Base-by-base conservation (phyloP, 1,140 invertebrate genomes). In the Atopsyche davidsoni region DNA sequence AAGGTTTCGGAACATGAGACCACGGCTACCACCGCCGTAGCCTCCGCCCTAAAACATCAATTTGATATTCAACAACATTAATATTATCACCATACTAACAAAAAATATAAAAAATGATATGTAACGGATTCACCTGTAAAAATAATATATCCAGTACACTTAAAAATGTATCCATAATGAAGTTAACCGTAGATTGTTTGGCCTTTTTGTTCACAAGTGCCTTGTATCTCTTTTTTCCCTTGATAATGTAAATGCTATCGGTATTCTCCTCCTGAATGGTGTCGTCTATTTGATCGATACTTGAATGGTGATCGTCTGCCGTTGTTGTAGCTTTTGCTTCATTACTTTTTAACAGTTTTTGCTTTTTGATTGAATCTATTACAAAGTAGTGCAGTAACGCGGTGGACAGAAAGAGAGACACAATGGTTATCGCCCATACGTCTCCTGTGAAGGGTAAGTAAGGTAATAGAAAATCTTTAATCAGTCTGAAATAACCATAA, bases 1-100 rank as follows among this genome's bases (percentile, higher is more conserved):
- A 13, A 16, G 10, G 11, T 21, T 49, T 6, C 46, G 23, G n/a
- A 49, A 32, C 0, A 9, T 10, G 0, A 49, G 28, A 0, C 46
- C 46, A 16, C 28, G 19, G 3, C 19, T 21, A 3, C 46, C 46
- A 16, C 46, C 46, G n/a, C 46, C 46, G 22, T 32, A 49, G 3
- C 46, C 46, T 2, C 46, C 46, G n/a, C 46, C 46, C 46, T 49
- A 23, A 39, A 47, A 47, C 24, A 34, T 34, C 16, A n/a, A 7
- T 6, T 28, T 28, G n/a, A 28, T 28, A 6, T 28, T n/a, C 25
- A 28, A 28, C 6, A 7, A 28, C n/a, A 28, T 28, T 6, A n/a
- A n/a, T n/a, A n/a, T 28, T 6, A 7, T 28, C 25, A 7, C 25
- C 25, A 28, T 7, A 28, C 25, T 28, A 6, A 17, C 11, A 18